phyloP scores from a whole-genome alignment of 2,797 vertebrate species.

The Acestrorhynchus altus region DNA sequence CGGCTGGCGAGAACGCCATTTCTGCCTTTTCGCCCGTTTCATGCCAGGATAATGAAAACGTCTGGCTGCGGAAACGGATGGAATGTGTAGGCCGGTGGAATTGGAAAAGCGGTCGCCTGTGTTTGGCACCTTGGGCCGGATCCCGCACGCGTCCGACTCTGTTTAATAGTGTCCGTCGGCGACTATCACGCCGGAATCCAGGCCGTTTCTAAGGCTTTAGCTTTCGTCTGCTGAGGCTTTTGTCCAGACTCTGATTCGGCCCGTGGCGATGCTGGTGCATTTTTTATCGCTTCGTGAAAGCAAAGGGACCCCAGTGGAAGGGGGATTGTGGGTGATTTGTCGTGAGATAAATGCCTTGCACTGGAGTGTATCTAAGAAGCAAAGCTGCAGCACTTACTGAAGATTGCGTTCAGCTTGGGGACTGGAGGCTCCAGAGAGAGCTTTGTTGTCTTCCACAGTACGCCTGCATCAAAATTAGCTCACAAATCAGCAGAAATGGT shows the following conservation, averaged over 20 bases:
- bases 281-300: constrained; percentile 7
- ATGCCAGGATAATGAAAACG: constrained; percentile 36
- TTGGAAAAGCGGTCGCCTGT: constrained; percentile 1
- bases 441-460: no score
- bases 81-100: background rate
- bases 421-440: background rate
- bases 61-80: constrained; percentile 33
- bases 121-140: constrained; percentile 32
- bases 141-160: constrained; percentile 23
- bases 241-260: constrained; percentile 2
- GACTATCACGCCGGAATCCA: constrained; percentile 16
- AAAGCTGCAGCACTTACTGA: background rate
- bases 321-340: constrained; percentile 14
- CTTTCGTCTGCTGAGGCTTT: background rate
- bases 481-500: no score
- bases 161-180: constrained; percentile 36
- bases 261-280: background rate
- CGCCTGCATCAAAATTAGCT: no score
- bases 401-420: background rate
- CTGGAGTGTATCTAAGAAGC: background rate
- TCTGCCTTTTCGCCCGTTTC: constrained; percentile 13
- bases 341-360: constrained; percentile 11
- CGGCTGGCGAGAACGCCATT: constrained; percentile 23
- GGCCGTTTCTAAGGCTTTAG: background rate
- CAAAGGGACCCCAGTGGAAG: background rate